Conservation (phyloP, 2,888 invertebrate genomes). For the Cotesia congregata region DNA sequence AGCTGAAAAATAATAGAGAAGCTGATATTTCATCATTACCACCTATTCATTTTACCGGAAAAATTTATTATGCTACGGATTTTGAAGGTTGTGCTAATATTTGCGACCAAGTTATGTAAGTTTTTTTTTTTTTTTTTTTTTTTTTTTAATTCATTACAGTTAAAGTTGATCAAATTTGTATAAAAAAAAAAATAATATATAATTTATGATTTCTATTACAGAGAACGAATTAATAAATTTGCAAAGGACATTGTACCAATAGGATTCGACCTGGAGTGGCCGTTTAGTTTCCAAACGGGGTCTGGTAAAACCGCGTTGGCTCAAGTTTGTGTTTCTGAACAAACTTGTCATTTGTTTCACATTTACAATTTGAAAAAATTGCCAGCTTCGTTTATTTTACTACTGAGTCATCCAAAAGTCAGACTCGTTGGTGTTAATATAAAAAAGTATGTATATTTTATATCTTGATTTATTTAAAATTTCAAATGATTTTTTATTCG, state of each 20-base stretch:
- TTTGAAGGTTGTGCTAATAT: constrained; percentile 61
- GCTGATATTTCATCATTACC: constrained; percentile 48
- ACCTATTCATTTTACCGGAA: constrained; percentile 57
- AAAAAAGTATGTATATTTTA: constrained; percentile 72
- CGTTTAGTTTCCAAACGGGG: constrained; percentile 73
- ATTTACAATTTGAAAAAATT: constrained; percentile 73
- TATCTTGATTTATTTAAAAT: constrained; percentile 5
- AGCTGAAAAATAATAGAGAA: constrained; percentile 39
- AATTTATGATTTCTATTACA: neutral
- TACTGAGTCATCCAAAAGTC: constrained; percentile 75
- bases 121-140: constrained; percentile 9
- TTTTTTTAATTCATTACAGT: too few species aligned
- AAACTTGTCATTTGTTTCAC: constrained; percentile 74
- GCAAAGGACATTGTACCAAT: constrained; percentile 70
- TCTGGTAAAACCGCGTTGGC: constrained; percentile 76
- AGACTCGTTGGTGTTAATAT: constrained; percentile 77
- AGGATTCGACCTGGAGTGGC: constrained; percentile 80
- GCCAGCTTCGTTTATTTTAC: constrained; percentile 73
- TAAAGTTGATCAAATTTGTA: too few species aligned
- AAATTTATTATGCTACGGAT: constrained; percentile 57
- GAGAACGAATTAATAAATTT: constrained; percentile 60
- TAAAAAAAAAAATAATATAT: neutral
- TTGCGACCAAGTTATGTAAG: constrained; percentile 64
- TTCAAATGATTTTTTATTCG: neutral
- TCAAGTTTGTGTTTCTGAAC: constrained; percentile 74